A percentile compares a stretch with the other conserved stretches of the same genome.
Evolutionary conservation across 2,888 invertebrate species (phyloP).

Genomic region (Synergus gifuensis): DNA sequence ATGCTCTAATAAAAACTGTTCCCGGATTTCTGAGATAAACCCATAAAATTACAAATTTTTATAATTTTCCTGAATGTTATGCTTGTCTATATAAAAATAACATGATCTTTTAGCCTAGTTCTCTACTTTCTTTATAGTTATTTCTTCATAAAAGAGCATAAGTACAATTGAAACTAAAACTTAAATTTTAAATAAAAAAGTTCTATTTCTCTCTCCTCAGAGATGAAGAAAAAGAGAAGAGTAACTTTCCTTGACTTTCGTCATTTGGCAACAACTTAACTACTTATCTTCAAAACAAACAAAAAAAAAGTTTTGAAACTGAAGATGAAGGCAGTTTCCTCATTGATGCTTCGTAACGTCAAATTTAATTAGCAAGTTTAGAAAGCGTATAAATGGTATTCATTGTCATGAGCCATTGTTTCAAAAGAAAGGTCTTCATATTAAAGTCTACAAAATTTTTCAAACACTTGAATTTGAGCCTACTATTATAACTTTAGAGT

Average conservation of each 20-base stretch:
- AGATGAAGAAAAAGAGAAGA: not conserved
- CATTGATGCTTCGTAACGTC: conserved; percentile 46
- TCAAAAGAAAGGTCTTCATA: conserved; percentile 14
- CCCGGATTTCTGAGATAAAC: not conserved
- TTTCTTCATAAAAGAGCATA: not conserved
- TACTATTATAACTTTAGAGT: not conserved
- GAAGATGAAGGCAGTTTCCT: conserved; percentile 22
- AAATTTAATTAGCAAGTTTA: conserved; percentile 60
- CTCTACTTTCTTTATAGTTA: not conserved
- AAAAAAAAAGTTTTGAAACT: not conserved
- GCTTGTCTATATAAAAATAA: not conserved
- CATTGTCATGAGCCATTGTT: conserved; percentile 30
- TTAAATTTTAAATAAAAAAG: not conserved
- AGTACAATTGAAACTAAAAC: not conserved
- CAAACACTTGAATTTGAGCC: not conserved
- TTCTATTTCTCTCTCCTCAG: not conserved
- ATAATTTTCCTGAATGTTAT: not conserved
- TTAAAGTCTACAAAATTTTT: not conserved
- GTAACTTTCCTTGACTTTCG: not conserved
- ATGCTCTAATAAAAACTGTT: conserved; percentile 9
- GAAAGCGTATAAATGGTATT: conserved; percentile 55
- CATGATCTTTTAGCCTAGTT: not conserved
- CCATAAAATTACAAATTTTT: not conserved
- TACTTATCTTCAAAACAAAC: not conserved
- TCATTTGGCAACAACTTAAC: not conserved